Evolutionary conservation across 2,888 invertebrate species (phyloP).

Genomic region (Calameuta idolon): DNA sequence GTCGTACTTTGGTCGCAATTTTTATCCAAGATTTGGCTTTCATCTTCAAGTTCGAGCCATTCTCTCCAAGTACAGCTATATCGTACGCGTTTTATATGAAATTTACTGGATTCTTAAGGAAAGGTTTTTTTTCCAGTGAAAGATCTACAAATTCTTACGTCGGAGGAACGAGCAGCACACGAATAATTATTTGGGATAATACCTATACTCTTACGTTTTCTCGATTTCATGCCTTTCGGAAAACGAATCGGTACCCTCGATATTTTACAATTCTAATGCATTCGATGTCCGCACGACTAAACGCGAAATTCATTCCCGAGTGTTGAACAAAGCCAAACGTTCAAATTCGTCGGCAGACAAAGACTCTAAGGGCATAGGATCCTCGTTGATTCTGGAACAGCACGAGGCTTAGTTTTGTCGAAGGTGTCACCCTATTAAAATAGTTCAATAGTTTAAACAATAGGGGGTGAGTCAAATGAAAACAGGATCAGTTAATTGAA

Average conservation of each 20-base stretch:
- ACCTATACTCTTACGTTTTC: background rate
- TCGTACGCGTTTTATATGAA: background rate
- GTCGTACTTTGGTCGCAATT: background rate
- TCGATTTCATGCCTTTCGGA: background rate
- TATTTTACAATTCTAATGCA: constrained; percentile 7
- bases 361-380: background rate
- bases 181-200: background rate
- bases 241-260: background rate
- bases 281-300: background rate
- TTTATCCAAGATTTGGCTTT: background rate
- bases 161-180: background rate
- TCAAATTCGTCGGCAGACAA: background rate
- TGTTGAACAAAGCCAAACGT: background rate
- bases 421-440: background rate
- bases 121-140: background rate
- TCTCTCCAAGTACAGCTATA: background rate
- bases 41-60: background rate
- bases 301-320: background rate
- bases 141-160: background rate
- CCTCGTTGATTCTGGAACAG: background rate
- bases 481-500: constrained; percentile 50
- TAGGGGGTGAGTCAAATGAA: constrained; percentile 36
- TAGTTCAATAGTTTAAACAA: constrained; percentile 14
- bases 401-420: background rate
- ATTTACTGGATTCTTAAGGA: background rate